These are phyloP conservation scores for Cryptoprocta ferox DNA, from an alignment of 2,797 vertebrate species.

Conservation along the genomic window DNA sequence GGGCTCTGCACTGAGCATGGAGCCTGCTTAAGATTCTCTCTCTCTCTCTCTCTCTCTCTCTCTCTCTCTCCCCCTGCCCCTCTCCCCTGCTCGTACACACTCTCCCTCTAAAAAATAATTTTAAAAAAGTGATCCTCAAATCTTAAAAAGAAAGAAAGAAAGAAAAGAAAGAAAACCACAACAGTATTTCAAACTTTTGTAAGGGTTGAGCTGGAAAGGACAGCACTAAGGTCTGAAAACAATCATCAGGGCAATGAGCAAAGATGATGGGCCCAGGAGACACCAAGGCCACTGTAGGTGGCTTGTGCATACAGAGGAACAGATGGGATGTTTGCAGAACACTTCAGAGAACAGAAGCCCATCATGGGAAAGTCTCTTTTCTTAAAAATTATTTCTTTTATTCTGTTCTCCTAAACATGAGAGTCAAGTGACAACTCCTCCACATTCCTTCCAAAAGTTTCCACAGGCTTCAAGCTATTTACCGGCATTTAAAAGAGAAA, in stretches of 20 bases:
- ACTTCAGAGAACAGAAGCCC: background rate
- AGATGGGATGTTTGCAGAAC: background rate
- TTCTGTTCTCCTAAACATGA: slow-evolving; percentile 61
- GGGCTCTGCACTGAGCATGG: no score
- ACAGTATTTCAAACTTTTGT: background rate
- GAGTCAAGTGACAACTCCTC: slow-evolving; percentile 47
- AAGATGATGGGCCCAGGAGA: background rate
- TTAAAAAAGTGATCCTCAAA: no score
- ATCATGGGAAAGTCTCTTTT: slow-evolving; percentile 29
- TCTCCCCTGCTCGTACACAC: no score
- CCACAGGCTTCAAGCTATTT: slow-evolving; percentile 67
- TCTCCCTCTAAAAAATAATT: no score
- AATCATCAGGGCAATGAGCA: background rate
- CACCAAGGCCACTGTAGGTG: background rate
- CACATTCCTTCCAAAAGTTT: slow-evolving; percentile 65
- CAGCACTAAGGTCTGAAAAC: background rate
- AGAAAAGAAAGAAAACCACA: background rate
- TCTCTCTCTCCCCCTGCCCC: no score
- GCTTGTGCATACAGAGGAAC: background rate
- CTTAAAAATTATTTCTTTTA: slow-evolving; percentile 45
- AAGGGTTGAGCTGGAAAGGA: slow-evolving; percentile 22
- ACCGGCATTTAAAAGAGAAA: slow-evolving; percentile 69
- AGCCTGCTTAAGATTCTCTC: no score
- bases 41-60: no score
- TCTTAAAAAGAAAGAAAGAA: no score